phyloP scores from a whole-genome alignment of 2,797 vertebrate species.

The Tokudaia muenninki region DNA sequence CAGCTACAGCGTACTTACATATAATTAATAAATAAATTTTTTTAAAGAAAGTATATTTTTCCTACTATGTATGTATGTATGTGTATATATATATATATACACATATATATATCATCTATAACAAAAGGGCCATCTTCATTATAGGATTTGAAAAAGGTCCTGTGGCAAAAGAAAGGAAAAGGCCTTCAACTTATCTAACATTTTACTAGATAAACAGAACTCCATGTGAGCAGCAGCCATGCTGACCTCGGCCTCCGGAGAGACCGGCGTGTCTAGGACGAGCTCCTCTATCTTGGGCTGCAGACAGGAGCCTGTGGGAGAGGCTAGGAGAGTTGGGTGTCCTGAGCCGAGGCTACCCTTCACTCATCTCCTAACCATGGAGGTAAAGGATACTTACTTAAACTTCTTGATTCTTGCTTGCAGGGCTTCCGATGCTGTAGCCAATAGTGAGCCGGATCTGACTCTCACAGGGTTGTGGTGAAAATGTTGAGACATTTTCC shows the following conservation, averaged over 20 bases:
- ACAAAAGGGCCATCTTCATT: slow-evolving; percentile 8
- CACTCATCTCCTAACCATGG: slow-evolving; percentile 3
- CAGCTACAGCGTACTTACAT: too few species aligned
- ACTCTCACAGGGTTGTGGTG: rapidly evolving
- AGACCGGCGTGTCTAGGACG: not conserved
- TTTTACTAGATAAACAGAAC: slow-evolving; percentile 2
- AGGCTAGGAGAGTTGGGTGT: not conserved
- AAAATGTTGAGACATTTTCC: slow-evolving; percentile 49
- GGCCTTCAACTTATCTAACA: slow-evolving; percentile 38
- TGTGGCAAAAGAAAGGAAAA: not conserved
- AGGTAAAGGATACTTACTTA: slow-evolving; percentile 64
- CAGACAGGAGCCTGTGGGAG: not conserved
- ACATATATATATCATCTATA: not conserved
- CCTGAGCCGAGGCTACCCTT: not conserved
- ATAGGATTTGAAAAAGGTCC: slow-evolving; percentile 12
- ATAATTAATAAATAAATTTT: too few species aligned
- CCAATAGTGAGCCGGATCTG: not conserved
- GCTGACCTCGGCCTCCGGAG: not conserved
- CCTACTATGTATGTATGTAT: not conserved
- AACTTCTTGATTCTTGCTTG: not conserved
- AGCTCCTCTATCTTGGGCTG: not conserved
- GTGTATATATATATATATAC: too few species aligned
- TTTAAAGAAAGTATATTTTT: not conserved
- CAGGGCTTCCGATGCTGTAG: rapidly evolving
- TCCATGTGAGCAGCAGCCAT: not conserved